Evolutionary conservation across 2,797 vertebrate species (phyloP), one percentile per base, ranked within the genome.

Genomic region (Nannoperca obscura): DNA sequence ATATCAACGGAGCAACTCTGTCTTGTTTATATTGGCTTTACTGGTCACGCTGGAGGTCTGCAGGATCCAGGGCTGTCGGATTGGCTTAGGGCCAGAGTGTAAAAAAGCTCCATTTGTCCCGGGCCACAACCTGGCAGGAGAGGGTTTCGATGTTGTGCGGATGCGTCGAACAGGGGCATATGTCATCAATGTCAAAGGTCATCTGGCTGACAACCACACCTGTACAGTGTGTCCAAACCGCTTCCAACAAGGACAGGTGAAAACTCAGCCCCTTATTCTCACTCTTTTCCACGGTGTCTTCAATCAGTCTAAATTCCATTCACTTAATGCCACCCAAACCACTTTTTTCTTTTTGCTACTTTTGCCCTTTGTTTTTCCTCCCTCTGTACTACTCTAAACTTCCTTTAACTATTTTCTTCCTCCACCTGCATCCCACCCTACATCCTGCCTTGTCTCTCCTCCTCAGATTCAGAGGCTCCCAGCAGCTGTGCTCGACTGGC

Each of bases 81-180:
- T 19, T 24, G 93, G 91, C 74, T 90, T 85, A 7, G 79, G 79
- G 47, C 17, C 86, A 2, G 92, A 96, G 80, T 98, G 97, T 76
- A 90, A 90, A 44, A 89, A 88, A 3, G 90, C 84, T 9, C 80
- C 78, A 0, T 96, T 96, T 11, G 95, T 97, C 42, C 97, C 97
- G 0, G 97, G 97, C 2, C 86, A 95, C 14, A 94, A 94, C 86
- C 92, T 97, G 69, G 96, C 95, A 0, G 97, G 97, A 3, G 96
- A 97, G 57, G 97, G 97, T 2, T 90, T 98, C 8, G 96, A 97
- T 3, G 95, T 98, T 80, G 96, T 97, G 67, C 93, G 81, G 4
- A 95, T 98, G 94, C 91, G 63, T 15, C 95, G 93, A 15, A 96
- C 95, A 1, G 94, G 95, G 8, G 95, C 95, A 0, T 96, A 95